Conservation (phyloP, 2,113 vertebrate genomes). For the Lota lota region DNA sequence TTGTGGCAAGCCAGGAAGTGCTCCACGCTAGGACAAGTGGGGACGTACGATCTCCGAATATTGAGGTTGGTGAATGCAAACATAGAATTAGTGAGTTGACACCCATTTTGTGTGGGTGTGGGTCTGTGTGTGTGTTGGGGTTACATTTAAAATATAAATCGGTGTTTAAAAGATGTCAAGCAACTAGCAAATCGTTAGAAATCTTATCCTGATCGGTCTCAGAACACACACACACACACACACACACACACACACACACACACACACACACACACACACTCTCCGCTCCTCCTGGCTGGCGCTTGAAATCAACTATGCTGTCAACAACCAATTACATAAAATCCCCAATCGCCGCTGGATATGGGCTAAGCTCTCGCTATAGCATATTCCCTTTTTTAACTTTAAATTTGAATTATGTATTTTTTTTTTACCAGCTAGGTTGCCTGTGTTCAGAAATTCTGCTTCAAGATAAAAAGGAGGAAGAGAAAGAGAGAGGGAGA, state of each 20-base stretch:
- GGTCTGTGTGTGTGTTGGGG: too few species aligned
- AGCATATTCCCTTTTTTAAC: slow-evolving; percentile 49
- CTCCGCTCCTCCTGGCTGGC: slow-evolving; percentile 23
- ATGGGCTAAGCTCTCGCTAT: slow-evolving; percentile 37
- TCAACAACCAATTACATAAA: slow-evolving; percentile 26
- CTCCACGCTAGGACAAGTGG: too few species aligned
- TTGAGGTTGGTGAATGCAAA: too few species aligned
- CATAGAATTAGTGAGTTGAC: too few species aligned
- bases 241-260: background rate
- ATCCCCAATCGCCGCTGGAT: slow-evolving; percentile 31
- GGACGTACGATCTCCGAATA: too few species aligned
- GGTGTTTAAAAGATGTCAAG: too few species aligned
- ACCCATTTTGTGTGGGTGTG: too few species aligned
- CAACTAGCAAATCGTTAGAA: too few species aligned
- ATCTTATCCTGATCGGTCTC: too few species aligned
- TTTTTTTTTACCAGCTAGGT: slow-evolving; percentile 25
- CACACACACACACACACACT: slow-evolving; percentile 10
- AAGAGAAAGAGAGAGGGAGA: too few species aligned
- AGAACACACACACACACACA: slow-evolving; percentile 2
- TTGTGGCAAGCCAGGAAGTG: too few species aligned
- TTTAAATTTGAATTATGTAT: slow-evolving; percentile 8
- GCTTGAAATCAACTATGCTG: slow-evolving; percentile 27
- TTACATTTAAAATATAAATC: too few species aligned
- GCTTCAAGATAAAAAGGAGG: slow-evolving; percentile 60
- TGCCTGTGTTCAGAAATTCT: slow-evolving; percentile 54